Percentiles rank a stretch among this genome's conserved stretches.
phyloP scores from a whole-genome alignment of 35 echinoderm and acorn worm genomes.

The Strongylocentrotus purpuratus region DNA sequence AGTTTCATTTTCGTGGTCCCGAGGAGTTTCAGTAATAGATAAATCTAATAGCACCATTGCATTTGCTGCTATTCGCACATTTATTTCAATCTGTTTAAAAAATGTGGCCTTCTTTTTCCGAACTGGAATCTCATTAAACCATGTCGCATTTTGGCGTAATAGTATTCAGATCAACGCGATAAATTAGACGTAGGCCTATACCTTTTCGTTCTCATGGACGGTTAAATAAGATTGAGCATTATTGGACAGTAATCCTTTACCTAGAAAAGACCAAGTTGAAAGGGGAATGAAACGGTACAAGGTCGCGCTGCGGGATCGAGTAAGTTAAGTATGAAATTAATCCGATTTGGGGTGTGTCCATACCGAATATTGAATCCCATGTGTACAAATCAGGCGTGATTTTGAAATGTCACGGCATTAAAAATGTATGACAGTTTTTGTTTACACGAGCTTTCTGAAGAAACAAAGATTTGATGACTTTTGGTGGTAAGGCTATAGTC shows the following conservation, averaged over 20 bases:
- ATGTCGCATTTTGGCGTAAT: too few relatives aligned
- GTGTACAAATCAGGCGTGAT: not conserved
- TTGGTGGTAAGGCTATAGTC: too few relatives aligned
- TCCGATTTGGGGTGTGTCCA: not conserved
- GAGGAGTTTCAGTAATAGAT: too few relatives aligned
- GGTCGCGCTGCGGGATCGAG: not conserved
- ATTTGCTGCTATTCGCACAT: too few relatives aligned
- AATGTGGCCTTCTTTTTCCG: too few relatives aligned
- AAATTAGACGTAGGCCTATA: too few relatives aligned
- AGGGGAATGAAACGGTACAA: not conserved
- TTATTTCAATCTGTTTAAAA: too few relatives aligned
- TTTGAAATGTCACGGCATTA: not conserved
- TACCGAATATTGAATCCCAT: not conserved
- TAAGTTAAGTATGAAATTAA: not conserved
- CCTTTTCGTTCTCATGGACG: not conserved
- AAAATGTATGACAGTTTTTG: not conserved
- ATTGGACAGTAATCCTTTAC: not conserved
- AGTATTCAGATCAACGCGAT: too few relatives aligned
- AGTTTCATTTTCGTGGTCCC: too few relatives aligned
- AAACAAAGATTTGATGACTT: too few relatives aligned
- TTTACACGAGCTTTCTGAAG: not conserved
- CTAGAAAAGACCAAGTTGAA: not conserved
- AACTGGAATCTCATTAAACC: too few relatives aligned
- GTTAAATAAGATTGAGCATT: not conserved
- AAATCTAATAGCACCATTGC: too few relatives aligned